Conservation (phyloP, 2,888 invertebrate genomes). For the Pterobdella sp. region DNA sequence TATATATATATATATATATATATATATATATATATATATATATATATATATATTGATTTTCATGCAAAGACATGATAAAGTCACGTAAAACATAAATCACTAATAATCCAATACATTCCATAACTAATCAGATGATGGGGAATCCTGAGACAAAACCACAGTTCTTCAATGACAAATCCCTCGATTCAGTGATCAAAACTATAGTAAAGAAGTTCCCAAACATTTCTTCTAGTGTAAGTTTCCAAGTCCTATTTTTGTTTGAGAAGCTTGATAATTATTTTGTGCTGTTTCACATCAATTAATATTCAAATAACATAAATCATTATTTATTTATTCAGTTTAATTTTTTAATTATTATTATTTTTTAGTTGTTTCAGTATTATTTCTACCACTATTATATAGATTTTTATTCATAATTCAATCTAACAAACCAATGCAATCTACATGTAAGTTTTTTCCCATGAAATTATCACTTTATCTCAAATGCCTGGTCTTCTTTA, state of each 20-base stretch:
- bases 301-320: too few relatives aligned
- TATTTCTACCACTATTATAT: too few relatives aligned
- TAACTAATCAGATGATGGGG: constrained; percentile 83
- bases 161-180: constrained; percentile 89
- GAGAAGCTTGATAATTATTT: not conserved
- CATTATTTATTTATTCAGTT: too few relatives aligned
- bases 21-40: not conserved
- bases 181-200: constrained; percentile 89
- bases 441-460: too few relatives aligned
- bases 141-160: constrained; percentile 96
- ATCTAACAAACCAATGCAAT: too few relatives aligned
- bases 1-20: not conserved
- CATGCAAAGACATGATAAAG: not conserved
- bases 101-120: not conserved
- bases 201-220: constrained; percentile 90
- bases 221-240: constrained; percentile 60
- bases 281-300: too few relatives aligned
- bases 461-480: too few relatives aligned
- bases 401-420: too few relatives aligned
- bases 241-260: not conserved
- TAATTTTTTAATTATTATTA: too few relatives aligned
- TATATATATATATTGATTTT: too few relatives aligned
- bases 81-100: not conserved
- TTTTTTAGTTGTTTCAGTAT: too few relatives aligned
- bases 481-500: too few relatives aligned